Percentiles rank a stretch among this genome's conserved stretches.
Conservation (phyloP, 2,113 vertebrate species). For the Macquaria ambigua region DNA sequence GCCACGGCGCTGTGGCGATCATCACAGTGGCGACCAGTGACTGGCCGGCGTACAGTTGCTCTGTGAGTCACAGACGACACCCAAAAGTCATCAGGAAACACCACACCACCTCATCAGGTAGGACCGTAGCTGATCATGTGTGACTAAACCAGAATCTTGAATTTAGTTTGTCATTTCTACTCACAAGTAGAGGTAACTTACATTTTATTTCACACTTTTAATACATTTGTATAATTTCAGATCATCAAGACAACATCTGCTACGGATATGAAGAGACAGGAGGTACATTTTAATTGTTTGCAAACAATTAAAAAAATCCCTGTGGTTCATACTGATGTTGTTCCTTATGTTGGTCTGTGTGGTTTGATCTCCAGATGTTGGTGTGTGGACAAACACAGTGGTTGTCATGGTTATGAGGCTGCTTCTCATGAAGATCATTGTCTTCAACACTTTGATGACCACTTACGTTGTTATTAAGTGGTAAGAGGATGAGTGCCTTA, state of each 20-base stretch:
- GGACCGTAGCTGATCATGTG: background rate
- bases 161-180: background rate
- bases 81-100: conserved; percentile 52
- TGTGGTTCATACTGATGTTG: background rate
- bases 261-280: conserved; percentile 32
- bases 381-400: conserved; percentile 67
- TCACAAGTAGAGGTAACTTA: background rate
- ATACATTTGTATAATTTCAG: conserved; percentile 50
- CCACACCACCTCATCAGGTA: conserved; percentile 55
- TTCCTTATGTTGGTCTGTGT: conserved; percentile 6
- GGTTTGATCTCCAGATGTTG: conserved; percentile 60
- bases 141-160: background rate
- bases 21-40: conserved; percentile 76
- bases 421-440: conserved; percentile 78
- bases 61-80: conserved; percentile 69
- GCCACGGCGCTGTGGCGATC: conserved; percentile 57
- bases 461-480: conserved; percentile 77
- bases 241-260: conserved; percentile 48
- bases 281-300: conserved; percentile 39
- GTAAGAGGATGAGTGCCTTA: conserved; percentile 61
- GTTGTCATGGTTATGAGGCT: conserved; percentile 74
- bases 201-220: background rate
- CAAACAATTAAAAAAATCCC: background rate
- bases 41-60: conserved; percentile 83
- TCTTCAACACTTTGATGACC: conserved; percentile 83